Base-by-base conservation (phyloP, 2,888 invertebrate genomes). In the Mesorhabditis belari region DNA sequence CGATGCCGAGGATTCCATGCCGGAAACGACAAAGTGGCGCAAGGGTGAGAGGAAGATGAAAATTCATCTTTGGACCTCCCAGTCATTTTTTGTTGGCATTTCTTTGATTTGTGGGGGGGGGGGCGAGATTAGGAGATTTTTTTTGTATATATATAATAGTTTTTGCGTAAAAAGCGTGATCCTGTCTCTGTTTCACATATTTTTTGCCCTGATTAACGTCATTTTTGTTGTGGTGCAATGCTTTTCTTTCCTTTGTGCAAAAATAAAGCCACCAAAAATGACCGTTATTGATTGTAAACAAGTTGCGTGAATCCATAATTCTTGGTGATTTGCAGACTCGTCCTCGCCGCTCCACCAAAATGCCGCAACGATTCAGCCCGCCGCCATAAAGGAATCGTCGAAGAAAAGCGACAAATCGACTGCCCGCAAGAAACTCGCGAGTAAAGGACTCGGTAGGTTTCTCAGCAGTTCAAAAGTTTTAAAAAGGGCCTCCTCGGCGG, bases 401-500 rank as follows among this genome's bases (percentile, higher is more conserved):
- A 27, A 51, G 57, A 55, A 69, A 70, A 29, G 9, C 44, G 17
- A 28, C 26, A 6, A n/a, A n/a, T n/a, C n/a, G n/a, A n/a, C n/a
- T n/a, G n/a, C n/a, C n/a, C n/a, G n/a, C n/a, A n/a, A n/a, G n/a
- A n/a, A n/a, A n/a, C n/a, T n/a, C n/a, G n/a, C 55, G 35, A 26
- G 28, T 35, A 1, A 17, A 12, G 2, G 57, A 81, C 49, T 81
- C 83, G 56, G 81, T 82, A n/a, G 87, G 87, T 70, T 87, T 87
- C 80, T 82, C 85, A 9, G 81, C 87, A 17, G 87, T 87, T 74
- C 82, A 84, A 4, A 82, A 86, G 9, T 86, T 87, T n/a, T n/a
- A n/a, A n/a, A n/a, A n/a, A n/a, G n/a, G n/a, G n/a, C 81, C 19
- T 70, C 74, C 60, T 77, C 77, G 28, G 59, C 82, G 49, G 65